Evolutionary conservation across 2,797 vertebrate genomes (phyloP).

Genomic region (Hydrocynus forskahlii): DNA sequence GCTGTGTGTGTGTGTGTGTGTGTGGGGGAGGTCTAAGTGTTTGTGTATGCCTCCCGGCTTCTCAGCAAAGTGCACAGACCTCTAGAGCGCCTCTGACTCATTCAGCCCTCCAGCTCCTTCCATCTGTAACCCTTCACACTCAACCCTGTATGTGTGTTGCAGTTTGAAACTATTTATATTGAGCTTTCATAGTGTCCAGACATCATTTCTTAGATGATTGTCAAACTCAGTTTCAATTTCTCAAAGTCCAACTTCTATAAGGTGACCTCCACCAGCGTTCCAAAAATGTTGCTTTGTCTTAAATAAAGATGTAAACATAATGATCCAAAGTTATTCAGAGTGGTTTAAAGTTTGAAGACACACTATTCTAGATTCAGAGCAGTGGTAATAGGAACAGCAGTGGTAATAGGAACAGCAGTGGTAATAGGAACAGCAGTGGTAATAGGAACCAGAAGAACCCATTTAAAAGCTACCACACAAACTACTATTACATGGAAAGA

Average conservation of each 20-base stretch:
- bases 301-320: too few relatives aligned
- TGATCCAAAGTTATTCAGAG: too few relatives aligned
- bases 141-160: constrained; percentile 8
- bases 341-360: too few relatives aligned
- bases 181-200: neutral
- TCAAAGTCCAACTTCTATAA: neutral
- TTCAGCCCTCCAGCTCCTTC: constrained; percentile 26
- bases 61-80: constrained; percentile 2
- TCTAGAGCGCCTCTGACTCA: constrained; percentile 2
- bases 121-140: constrained; percentile 24
- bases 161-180: neutral
- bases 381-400: too few relatives aligned
- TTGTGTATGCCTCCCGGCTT: neutral
- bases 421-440: too few relatives aligned
- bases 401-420: too few relatives aligned
- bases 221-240: neutral
- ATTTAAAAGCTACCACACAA: too few relatives aligned
- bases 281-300: neutral
- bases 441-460: too few relatives aligned
- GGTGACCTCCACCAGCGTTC: neutral
- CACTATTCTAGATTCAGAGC: too few relatives aligned
- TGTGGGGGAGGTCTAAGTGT: neutral
- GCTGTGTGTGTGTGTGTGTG: neutral
- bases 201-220: neutral
- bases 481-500: too few relatives aligned